Percentiles rank a stretch among this genome's conserved stretches.
Evolutionary conservation across 2,797 vertebrate species (phyloP).

Genomic region (Sphaeramia orbicularis): DNA sequence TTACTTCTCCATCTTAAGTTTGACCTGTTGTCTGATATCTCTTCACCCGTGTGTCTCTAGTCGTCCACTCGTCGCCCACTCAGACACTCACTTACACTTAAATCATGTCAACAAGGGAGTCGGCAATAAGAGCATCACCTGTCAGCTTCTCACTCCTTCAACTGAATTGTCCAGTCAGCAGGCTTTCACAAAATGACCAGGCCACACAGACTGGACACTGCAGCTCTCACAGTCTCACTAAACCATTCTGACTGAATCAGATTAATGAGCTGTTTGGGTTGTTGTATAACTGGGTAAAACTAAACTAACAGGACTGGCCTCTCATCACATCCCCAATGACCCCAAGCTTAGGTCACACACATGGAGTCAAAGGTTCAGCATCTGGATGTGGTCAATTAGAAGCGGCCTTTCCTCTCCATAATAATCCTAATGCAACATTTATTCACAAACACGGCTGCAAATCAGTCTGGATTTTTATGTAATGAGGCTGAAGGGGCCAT

Average conservation of each 20-base stretch:
- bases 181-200: not conserved
- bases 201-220: slow-evolving; percentile 9
- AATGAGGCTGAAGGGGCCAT: slow-evolving; percentile 22
- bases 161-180: not conserved
- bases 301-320: slow-evolving; percentile 26
- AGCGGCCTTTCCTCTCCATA: not conserved
- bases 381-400: not conserved
- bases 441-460: slow-evolving; percentile 5
- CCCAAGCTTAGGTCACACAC: not conserved
- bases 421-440: slow-evolving; percentile 1
- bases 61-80: not conserved
- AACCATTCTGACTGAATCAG: slow-evolving; percentile 48
- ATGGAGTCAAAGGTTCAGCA: slow-evolving; percentile 1
- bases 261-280: slow-evolving; percentile 47
- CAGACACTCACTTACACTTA: slow-evolving; percentile 5
- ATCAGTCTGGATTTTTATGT: slow-evolving; percentile 45
- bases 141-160: slow-evolving; percentile 8
- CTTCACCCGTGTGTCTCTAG: not conserved
- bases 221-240: slow-evolving; percentile 11
- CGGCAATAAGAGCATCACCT: slow-evolving; percentile 5
- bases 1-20: not conserved
- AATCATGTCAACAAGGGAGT: not conserved
- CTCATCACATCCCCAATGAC: not conserved
- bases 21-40: slow-evolving; percentile 1
- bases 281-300: slow-evolving; percentile 36